phyloP scores from a whole-genome alignment of 2,888 invertebrate genomes.

The Dioctria rufipes region DNA sequence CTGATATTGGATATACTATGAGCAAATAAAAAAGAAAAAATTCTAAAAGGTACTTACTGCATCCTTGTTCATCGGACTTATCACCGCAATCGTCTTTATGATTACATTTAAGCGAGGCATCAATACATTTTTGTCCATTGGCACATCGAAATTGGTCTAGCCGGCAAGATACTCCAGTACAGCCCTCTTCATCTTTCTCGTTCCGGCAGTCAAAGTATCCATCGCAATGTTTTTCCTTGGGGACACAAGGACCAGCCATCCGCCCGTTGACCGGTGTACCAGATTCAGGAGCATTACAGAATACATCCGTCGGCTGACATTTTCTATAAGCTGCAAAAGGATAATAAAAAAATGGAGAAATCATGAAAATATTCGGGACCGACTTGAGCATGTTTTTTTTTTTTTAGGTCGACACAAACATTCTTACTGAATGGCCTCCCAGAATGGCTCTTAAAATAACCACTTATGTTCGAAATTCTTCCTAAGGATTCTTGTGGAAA shows the following conservation, averaged over 20 bases:
- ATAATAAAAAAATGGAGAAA: constrained; percentile 4
- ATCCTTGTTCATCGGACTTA: constrained; percentile 90
- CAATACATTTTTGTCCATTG: constrained; percentile 85
- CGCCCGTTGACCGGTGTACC: constrained; percentile 73
- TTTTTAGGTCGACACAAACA: background rate
- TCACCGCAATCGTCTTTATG: constrained; percentile 93
- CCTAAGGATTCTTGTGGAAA: constrained; percentile 24
- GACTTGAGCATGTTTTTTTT: constrained; percentile 3
- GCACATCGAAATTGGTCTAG: constrained; percentile 91
- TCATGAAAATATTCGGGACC: background rate
- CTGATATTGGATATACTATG: background rate
- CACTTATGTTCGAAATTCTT: constrained; percentile 14
- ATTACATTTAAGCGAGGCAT: constrained; percentile 84
- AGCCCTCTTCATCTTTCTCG: constrained; percentile 85
- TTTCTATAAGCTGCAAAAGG: constrained; percentile 84
- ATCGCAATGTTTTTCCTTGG: constrained; percentile 91
- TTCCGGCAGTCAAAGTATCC: constrained; percentile 91
- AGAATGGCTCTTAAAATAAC: constrained; percentile 27
- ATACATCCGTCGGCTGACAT: constrained; percentile 90
- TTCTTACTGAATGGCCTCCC: constrained; percentile 12
- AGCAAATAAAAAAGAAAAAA: background rate
- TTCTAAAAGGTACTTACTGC: constrained; percentile 77
- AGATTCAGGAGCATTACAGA: constrained; percentile 79
- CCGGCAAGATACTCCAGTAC: constrained; percentile 80
- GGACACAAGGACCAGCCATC: constrained; percentile 85